Percentiles rank a stretch among this genome's conserved stretches.
Evolutionary conservation across 2,888 invertebrate species (phyloP).

Genomic region (Ophonus ardosiacus): DNA sequence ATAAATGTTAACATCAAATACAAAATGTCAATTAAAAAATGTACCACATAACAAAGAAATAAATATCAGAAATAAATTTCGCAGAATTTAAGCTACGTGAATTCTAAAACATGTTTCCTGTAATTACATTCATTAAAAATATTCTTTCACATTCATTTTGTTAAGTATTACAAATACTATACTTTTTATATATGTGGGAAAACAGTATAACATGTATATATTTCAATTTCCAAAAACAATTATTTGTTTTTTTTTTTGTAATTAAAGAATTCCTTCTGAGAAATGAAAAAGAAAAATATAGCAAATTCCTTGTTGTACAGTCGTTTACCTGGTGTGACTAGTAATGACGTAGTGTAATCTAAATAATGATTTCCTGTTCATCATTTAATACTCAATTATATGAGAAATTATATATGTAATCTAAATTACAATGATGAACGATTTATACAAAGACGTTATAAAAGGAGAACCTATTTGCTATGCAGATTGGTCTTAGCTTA

Average conservation of each 20-base stretch:
- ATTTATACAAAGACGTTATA: slow-evolving; percentile 57
- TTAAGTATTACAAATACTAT: no score
- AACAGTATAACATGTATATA: neutral
- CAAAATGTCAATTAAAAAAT: no score
- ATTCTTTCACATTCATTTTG: neutral
- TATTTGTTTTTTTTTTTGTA: neutral
- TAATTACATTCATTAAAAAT: neutral
- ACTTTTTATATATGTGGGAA: neutral
- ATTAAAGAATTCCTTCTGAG: neutral
- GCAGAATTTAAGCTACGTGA: no score
- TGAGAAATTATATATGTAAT: slow-evolving; percentile 58
- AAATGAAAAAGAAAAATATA: neutral
- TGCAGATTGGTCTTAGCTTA: slow-evolving; percentile 53
- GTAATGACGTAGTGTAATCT: slow-evolving; percentile 51
- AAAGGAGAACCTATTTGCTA: slow-evolving; percentile 50
- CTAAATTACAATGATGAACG: slow-evolving; percentile 57
- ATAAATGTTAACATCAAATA: no score
- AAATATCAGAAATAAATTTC: no score
- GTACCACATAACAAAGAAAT: no score
- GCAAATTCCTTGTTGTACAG: slow-evolving; percentile 15
- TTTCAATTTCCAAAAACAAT: neutral
- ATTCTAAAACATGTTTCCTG: no score
- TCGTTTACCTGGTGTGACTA: neutral
- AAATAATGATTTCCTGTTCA: slow-evolving; percentile 57
- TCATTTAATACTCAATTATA: slow-evolving; percentile 57